These are phyloP conservation scores for Epistrophe eligans DNA, from an alignment of 2,888 invertebrate genomes.

Conservation along the genomic window DNA sequence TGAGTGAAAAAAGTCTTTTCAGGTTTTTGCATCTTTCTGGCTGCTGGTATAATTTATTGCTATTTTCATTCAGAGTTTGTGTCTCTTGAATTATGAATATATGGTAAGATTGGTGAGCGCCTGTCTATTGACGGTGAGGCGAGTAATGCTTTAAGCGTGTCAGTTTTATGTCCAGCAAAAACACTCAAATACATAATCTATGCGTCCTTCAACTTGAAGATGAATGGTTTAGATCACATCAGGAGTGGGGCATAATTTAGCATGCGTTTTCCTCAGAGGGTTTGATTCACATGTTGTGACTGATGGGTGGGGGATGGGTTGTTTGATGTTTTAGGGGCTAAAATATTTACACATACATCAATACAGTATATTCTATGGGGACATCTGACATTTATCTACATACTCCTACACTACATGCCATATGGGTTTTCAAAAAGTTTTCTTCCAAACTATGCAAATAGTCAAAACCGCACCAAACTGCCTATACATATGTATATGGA, in stretches of 20 bases:
- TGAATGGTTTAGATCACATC: constrained; percentile 46
- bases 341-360: constrained; percentile 15
- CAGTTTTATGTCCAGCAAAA: constrained; percentile 50
- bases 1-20: constrained; percentile 49
- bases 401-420: neutral
- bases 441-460: constrained; percentile 26
- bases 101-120: constrained; percentile 20
- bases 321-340: neutral
- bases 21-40: constrained; percentile 33
- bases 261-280: constrained; percentile 36
- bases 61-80: constrained; percentile 59
- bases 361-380: constrained; percentile 19
- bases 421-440: constrained; percentile 16
- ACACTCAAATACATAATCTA: constrained; percentile 52
- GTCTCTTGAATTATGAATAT: constrained; percentile 66
- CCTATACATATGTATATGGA: neutral
- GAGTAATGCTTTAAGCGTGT: constrained; percentile 51
- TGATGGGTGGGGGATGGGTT: neutral
- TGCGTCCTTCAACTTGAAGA: constrained; percentile 75
- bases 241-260: constrained; percentile 13
- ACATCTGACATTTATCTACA: neutral
- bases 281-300: constrained; percentile 3
- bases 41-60: constrained; percentile 43
- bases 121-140: constrained; percentile 46
- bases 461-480: constrained; percentile 2